Conservation (phyloP, 2,797 vertebrate genomes). For the Taeniopygia guttata region DNA sequence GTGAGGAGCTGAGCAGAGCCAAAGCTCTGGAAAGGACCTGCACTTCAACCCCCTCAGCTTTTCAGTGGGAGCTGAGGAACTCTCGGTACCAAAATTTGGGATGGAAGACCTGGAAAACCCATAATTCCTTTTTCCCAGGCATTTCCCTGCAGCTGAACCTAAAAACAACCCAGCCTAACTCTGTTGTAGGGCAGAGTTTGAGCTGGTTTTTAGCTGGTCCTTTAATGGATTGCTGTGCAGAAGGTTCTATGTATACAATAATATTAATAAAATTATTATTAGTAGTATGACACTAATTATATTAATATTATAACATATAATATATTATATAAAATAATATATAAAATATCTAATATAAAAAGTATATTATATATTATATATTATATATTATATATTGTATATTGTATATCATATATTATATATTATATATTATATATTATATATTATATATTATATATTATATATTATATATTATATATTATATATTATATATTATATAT, state of each 20-base stretch:
- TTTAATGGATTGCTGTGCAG: not conserved
- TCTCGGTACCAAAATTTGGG: not conserved
- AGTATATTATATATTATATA: too few relatives aligned
- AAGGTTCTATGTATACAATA: not conserved
- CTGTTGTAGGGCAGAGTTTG: not conserved
- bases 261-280: not conserved
- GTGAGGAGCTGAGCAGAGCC: constrained; percentile 11
- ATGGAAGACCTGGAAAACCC: not conserved
- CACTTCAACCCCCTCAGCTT: not conserved
- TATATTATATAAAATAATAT: not conserved
- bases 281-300: not conserved
- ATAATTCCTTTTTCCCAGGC: not conserved
- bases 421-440: too few relatives aligned
- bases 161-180: not conserved
- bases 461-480: too few relatives aligned
- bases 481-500: too few relatives aligned
- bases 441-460: too few relatives aligned
- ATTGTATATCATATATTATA: too few relatives aligned
- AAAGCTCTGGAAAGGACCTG: not conserved
- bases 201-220: not conserved
- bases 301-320: not conserved
- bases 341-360: too few relatives aligned
- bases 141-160: not conserved
- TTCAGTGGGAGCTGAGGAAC: not conserved
- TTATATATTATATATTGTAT: too few relatives aligned